phyloP scores from a whole-genome alignment of 2,113 vertebrate genomes.

The Podilymbus podiceps region DNA sequence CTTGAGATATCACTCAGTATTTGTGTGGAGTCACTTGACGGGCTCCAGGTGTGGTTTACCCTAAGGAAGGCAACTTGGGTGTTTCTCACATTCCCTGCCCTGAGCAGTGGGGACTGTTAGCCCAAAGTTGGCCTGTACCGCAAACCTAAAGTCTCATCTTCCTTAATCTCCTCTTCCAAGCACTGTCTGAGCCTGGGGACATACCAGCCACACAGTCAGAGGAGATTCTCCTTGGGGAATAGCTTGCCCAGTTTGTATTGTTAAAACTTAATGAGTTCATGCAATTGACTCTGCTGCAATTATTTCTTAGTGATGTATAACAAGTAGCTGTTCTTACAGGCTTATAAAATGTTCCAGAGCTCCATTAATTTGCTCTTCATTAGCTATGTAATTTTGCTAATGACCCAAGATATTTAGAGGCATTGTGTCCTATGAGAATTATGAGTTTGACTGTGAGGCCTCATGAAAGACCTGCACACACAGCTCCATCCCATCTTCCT shows the following conservation, averaged over 20 bases:
- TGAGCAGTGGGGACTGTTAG: not conserved
- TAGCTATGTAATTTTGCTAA: constrained; percentile 74
- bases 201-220: not conserved
- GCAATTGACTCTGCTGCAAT: constrained; percentile 53
- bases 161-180: not conserved
- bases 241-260: constrained; percentile 9
- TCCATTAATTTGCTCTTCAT: constrained; percentile 73
- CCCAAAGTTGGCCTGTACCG: not conserved
- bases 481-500: not conserved
- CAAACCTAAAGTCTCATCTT: not conserved
- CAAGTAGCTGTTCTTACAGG: constrained; percentile 66
- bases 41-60: not conserved
- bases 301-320: constrained; percentile 70
- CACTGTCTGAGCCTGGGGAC: not conserved
- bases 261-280: constrained; percentile 52
- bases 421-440: constrained; percentile 52
- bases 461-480: not conserved
- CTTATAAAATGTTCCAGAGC: constrained; percentile 66
- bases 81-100: not conserved
- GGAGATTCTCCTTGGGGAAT: not conserved
- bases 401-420: constrained; percentile 62
- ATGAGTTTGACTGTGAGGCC: not conserved
- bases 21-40: not conserved
- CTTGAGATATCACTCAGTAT: not conserved
- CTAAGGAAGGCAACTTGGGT: too few relatives aligned